Evolutionary conservation across 2,797 vertebrate species (phyloP), one percentile per base, ranked within the genome.

Genomic region (Sparidentex hasta): DNA sequence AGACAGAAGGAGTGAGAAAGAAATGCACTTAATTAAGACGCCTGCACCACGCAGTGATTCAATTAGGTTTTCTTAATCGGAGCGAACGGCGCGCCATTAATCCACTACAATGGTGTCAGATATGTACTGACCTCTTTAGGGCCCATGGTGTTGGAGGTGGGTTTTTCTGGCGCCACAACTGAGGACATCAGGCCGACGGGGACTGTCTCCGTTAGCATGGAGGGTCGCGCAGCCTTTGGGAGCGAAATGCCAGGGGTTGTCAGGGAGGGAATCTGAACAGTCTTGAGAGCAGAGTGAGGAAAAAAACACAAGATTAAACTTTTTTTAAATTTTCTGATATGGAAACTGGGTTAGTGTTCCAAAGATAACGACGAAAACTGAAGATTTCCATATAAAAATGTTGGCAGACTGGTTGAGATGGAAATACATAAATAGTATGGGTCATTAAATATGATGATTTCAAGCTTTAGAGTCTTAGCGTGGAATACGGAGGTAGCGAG

Each of bases 171-270:
- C 52, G 94, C 93, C 72, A 95, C 94, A 20, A 89, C 78, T 0
- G 96, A 95, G 72, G 96, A 95, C 96, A 96, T 96, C 73, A 90
- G 95, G 82, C 78, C 86, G 21, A 86, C 89, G 1, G 94, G 84
- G 80, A 88, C 90, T 91, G 74, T 93, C 88, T 89, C 87, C 71
- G 86, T 92, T 64, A 93, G 93, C 94, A 94, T 91, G 85, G 87
- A 90, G 69, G 50, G 78, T 13, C 69, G 65, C 47, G 73, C 66
- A 66, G 76, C n/a, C 61, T 61, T 59, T 2, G 1, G 41, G 48
- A 16, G 62, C 1, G n/a, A 66, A 70, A 57, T 25, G 20, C 52
- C 20, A 5, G 43, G n/a, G 25, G 56, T 33, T 55, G 29, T n/a
- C 7, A 67, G n/a, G 20, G 16, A 78, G 54, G 38, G 38, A 74